Conservation (phyloP, 2,888 invertebrate species). For the Trypoxylon attenuatum region DNA sequence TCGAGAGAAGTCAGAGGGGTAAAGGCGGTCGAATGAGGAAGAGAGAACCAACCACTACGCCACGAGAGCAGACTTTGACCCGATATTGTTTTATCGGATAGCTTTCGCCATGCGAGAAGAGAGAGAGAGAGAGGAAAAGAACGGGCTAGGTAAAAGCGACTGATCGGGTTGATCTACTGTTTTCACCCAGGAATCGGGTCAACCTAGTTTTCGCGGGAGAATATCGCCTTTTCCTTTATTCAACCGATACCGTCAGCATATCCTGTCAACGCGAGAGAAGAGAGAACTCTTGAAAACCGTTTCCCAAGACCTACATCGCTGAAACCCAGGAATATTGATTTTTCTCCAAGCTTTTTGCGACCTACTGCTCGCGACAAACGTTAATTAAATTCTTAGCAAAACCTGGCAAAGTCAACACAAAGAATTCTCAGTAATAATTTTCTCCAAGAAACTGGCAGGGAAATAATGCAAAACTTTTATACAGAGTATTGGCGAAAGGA, state of each 20-base stretch:
- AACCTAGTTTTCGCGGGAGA: constrained; percentile 25
- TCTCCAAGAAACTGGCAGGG: too few species aligned
- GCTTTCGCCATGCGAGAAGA: constrained; percentile 33
- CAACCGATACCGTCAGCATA: constrained; percentile 13
- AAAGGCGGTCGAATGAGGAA: not conserved
- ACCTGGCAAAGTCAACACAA: too few species aligned
- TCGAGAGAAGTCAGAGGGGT: not conserved
- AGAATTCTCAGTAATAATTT: too few species aligned
- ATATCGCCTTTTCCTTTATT: constrained; percentile 31
- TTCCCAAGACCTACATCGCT: not conserved
- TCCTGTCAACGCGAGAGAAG: too few species aligned
- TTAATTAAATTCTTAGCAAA: too few species aligned
- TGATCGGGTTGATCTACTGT: constrained; percentile 49
- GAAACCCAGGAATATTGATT: not conserved
- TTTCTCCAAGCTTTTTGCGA: not conserved
- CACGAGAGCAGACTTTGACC: constrained; percentile 13
- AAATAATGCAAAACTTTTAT: too few species aligned
- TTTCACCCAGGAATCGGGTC: constrained; percentile 42
- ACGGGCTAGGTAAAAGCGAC: constrained; percentile 26
- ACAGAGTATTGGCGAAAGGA: too few species aligned
- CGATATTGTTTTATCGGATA: constrained; percentile 48
- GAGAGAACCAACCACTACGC: not conserved
- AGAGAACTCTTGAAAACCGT: not conserved
- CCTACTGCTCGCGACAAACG: too few species aligned
- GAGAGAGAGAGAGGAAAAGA: constrained; percentile 19